Base-by-base conservation (phyloP, 2,797 vertebrate species). In the Benthosema pterotum region DNA sequence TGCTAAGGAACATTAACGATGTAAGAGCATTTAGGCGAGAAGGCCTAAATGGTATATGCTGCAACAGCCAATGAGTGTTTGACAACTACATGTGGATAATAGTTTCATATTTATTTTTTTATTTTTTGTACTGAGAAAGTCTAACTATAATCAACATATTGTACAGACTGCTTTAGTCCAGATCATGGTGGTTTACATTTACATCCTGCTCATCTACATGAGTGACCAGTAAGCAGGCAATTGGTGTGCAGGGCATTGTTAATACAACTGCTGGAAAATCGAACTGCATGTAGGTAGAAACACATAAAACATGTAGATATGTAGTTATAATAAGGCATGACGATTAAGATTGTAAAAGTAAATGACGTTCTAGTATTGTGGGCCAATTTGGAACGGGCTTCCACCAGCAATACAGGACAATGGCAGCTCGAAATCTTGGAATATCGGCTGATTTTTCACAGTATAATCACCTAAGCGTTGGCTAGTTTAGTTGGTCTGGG, bases 131-230 rank as follows among this genome's bases (percentile, higher is more conserved):
- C 22, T 25, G 32, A 11, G 32, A 38, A 9, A 38, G 8, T 38
- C 32, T 38, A 8, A 15, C 32, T 18, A 12, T 42, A 64, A 9
- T 25, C 9, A n/a, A n/a, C n/a, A 38, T 9, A 8, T 38, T 46
- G 14, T 54, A 96, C 97, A 97, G 95, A 84, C 1, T 99, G 98
- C 93, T n/a, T 94, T 98, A 32, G 28, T 38, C 88, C 97, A 99
- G 91, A 95, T 96, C 65, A 97, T 97, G 96, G 97, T 98, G 50
- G 99, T 99, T 85, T 98, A 99, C 92, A 99, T 99, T 85, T 98
- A 99, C 92, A 99, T 99, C 91, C 94, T 99, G 71, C 99, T 99
- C 92, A 95, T 95, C 87, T 96, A 98, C 89, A 93, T 98, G 84
- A 96, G 90, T 77, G 94, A 94, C 74, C 88, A 91, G 61, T 91